Base-by-base conservation (phyloP, 30 jellyfish, hydroid and myxozoan genomes). In the Euphysa ruthae region DNA sequence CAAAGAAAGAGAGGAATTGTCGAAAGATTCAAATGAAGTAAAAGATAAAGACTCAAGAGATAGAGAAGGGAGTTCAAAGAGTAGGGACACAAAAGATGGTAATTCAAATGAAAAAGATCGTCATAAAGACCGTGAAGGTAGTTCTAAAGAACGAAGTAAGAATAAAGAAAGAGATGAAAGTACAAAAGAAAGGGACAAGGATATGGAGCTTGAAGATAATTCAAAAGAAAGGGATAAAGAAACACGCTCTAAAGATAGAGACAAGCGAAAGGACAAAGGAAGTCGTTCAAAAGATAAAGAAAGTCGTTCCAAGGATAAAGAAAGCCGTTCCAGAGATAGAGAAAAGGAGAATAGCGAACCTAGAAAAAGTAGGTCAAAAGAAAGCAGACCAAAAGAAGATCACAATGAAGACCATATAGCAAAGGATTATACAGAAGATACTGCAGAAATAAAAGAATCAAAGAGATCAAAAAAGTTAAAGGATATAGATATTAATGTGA, bases 211-310 rank as follows among this genome's bases (percentile, higher is more conserved):
- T 34, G 77, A 63, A 20, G 15, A 43, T n/a, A n/a, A 20, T 34
- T 19, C 84, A 19, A 44, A 73, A 23, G 63, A 32, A 28, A 61
- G 31, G 15, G 73, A 61, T 6, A 76, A 70, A 63, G 74, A 55
- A 76, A 64, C 49, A 19, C 72, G 81, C 35, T 50, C 68, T 23
- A 80, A 64, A 20, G 78, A 70, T 52, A 72, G 69, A 35, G 83
- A 82, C 21, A 55, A 46, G 43, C 34, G 74, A 32, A 19, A 55
- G n/a, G 79, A 57, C 14, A 84, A 71, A 77, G 95, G 66, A 30
- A 73, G 74, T 12, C 13, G 19, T 18, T 44, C 78, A 8, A 38
- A 38, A n/a, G 65, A 51, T 12, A 7, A 24, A 51, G 43, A 16
- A 27, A 15, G 23, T 22, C 6, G 23, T 5, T 56, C 69, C 2